These are phyloP conservation scores for Scytalopus superciliaris DNA, from an alignment of 2,113 vertebrate species.

Conservation along the genomic window DNA sequence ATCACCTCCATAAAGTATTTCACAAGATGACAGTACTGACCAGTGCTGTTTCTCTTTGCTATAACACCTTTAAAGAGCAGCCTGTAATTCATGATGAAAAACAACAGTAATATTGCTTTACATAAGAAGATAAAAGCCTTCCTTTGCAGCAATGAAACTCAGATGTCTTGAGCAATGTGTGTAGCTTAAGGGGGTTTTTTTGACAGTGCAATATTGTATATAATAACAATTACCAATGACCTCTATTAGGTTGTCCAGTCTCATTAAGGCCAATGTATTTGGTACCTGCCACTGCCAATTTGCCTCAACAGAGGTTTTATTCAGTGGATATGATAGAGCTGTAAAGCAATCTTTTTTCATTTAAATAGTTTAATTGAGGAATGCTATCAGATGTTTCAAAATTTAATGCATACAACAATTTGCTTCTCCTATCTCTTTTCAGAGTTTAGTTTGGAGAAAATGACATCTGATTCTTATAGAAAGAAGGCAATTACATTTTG, in stretches of 20 bases:
- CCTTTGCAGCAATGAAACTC: slow-evolving; percentile 46
- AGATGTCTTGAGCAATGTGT: slow-evolving; percentile 65
- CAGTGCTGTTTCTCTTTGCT: neutral
- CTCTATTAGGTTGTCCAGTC: slow-evolving; percentile 87
- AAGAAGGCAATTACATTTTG: slow-evolving; percentile 86
- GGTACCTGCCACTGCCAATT: slow-evolving; percentile 92
- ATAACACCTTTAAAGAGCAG: neutral
- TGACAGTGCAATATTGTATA: slow-evolving; percentile 86
- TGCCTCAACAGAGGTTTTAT: slow-evolving; percentile 90
- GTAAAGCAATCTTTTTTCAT: slow-evolving; percentile 95
- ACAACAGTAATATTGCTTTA: slow-evolving; percentile 27
- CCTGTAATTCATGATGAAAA: slow-evolving; percentile 6
- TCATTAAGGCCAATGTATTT: slow-evolving; percentile 81
- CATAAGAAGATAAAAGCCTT: slow-evolving; percentile 32
- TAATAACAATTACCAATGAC: slow-evolving; percentile 94
- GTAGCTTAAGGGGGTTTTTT: slow-evolving; percentile 59
- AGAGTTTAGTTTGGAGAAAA: slow-evolving; percentile 82
- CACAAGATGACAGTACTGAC: neutral
- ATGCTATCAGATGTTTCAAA: slow-evolving; percentile 92
- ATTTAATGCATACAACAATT: slow-evolving; percentile 91
- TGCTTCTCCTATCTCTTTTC: slow-evolving; percentile 79
- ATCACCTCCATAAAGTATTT: neutral
- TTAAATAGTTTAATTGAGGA: slow-evolving; percentile 98
- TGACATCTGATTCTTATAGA: slow-evolving; percentile 86
- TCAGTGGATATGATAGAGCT: slow-evolving; percentile 94